Evolutionary conservation across 1,140 invertebrate genomes (phyloP), one percentile per base, ranked within the genome.

Genomic region (Drosophila suzukii): DNA sequence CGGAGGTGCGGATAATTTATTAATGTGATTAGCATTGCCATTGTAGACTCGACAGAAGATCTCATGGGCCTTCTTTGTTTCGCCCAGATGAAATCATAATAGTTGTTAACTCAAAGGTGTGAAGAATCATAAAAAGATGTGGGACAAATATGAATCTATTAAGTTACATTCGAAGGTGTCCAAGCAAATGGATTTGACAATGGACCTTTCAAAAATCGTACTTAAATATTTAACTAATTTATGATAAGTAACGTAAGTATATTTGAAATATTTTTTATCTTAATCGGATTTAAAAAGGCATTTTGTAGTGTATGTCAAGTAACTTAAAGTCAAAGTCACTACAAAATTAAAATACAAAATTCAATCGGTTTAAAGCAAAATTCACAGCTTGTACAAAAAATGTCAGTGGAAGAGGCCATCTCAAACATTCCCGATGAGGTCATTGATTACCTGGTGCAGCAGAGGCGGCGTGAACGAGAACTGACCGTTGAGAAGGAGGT

Each of bases 1-100:
- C 78, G 55, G 76, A 86, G 82, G 78, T 88, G 83, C 62, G 75
- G 58, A 86, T 88, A 86, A 88, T 79, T 86, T 86, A 86, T 88
- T 82, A 82, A 78, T 68, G 72, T 85, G 80, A 88, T 86, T 82
- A 88, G 70, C 82, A 57, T 71, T 61, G 58, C 58, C 75, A 82
- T 79, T 86, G 78, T 78, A 55, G n/a, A 17, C 44, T 30, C 20
- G 32, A 49, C 58, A 10, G 59, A 39, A 53, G 50, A 62, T 62
- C 57, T 49, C 55, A 67, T 72, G 49, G 63, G 43, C 38, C 6
- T 17, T 55, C 67, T 70, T 71, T 71, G 68, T 71, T 58, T 71
- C 17, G 51, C 36, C 20, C 27, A 47, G 67, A 71, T 68, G 65
- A 54, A 68, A 68, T 68, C 65, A 66, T 68, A 68, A 68, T 68